Base-by-base conservation (phyloP, 2,888 invertebrate genomes). In the Pristionchus fissidentatus region DNA sequence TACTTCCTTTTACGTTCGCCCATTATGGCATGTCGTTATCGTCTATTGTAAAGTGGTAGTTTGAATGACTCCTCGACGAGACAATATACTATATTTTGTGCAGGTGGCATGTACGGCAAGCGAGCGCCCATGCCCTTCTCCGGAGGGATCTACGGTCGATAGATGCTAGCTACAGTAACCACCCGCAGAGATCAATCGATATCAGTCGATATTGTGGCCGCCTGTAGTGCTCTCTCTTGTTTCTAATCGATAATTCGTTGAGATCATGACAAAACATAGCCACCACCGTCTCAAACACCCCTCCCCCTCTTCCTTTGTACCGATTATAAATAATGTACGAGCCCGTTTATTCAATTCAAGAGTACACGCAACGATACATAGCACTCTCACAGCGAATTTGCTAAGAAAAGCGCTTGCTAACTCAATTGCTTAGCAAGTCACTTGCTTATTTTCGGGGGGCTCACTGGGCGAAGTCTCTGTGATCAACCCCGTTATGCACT, bases 61-160 rank as follows among this genome's bases (percentile, higher is more conserved):
- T n/a, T n/a, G n/a, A n/a, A n/a, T n/a, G n/a, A n/a, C n/a, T n/a
- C n/a, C n/a, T n/a, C n/a, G n/a, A n/a, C n/a, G n/a, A n/a, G n/a
- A n/a, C n/a, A n/a, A n/a, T n/a, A n/a, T n/a, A n/a, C n/a, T n/a
- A n/a, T n/a, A n/a, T n/a, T n/a, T n/a, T 55, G 52, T 32, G 35
- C 79, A 38, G 79, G 80, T 46, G 80, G 80, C 41, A 62, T 81
- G 80, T 81, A 81, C 52, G 80, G 80, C 41, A 81, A 81, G 46
- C 60, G 80, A 22, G 41, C 85, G 29, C 79, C 85, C 29, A 83
- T 83, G 83, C 83, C 83, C 41, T 83, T 75, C 77, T 83, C 78
- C 38, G 81, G 85, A 41, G 78, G 83, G 22, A 57, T 86, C 84
- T 84, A 84, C 83, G 62, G 84, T 43, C 70, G 70, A 70, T 70